These are phyloP conservation scores for Squalus acanthias DNA, from an alignment of 2,797 vertebrate genomes.

Conservation along the genomic window DNA sequence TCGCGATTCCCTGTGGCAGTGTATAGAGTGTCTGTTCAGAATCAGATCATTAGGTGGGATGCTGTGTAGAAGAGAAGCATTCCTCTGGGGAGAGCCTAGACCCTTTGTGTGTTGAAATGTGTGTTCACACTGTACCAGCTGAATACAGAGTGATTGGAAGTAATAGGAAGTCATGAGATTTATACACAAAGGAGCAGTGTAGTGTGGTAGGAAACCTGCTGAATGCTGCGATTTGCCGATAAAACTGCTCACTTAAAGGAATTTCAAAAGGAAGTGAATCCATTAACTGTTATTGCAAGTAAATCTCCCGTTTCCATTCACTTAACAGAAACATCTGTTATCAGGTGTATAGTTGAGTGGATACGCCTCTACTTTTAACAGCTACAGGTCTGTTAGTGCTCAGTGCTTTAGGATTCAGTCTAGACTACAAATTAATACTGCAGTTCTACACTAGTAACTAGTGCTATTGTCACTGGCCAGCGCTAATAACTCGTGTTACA, in stretches of 20 bases:
- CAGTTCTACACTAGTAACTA: neutral
- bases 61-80: neutral
- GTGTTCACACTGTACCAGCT: neutral
- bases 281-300: slow-evolving; percentile 13
- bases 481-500: neutral
- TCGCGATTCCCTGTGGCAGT: neutral
- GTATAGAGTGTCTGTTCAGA: neutral
- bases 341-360: neutral
- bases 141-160: slow-evolving; percentile 27
- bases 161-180: slow-evolving; percentile 26
- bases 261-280: slow-evolving; percentile 28
- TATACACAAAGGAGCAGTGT: neutral
- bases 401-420: neutral
- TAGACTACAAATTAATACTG: neutral
- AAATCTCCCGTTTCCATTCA: slow-evolving; percentile 8
- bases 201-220: neutral
- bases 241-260: neutral
- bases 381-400: neutral
- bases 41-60: slow-evolving; percentile 26
- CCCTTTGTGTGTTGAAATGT: neutral
- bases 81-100: neutral
- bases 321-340: slow-evolving; percentile 14
- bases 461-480: neutral
- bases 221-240: neutral
- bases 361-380: neutral